These are phyloP conservation scores for Lasiommata megera DNA, from an alignment of 2,888 invertebrate species.

Conservation along the genomic window DNA sequence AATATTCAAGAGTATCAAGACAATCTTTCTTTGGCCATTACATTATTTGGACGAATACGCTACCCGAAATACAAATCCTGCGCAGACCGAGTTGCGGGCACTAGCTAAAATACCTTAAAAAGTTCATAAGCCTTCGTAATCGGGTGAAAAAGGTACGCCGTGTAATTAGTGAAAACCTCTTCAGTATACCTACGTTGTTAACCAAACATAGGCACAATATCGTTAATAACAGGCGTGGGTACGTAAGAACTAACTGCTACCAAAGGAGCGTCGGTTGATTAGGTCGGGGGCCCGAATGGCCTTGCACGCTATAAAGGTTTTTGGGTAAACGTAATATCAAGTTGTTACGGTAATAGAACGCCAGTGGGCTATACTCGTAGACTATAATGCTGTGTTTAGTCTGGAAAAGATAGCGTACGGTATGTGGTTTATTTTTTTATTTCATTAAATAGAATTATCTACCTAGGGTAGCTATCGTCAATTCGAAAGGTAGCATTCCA, in stretches of 20 bases:
- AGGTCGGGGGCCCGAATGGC: slow-evolving; percentile 60
- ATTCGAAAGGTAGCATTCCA: no score
- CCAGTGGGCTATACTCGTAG: slow-evolving; percentile 1
- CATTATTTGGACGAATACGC: no score
- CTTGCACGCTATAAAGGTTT: slow-evolving; percentile 67
- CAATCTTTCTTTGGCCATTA: no score
- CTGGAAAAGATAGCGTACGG: not conserved
- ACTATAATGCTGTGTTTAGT: slow-evolving; percentile 5
- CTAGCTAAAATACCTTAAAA: no score
- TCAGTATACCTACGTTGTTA: slow-evolving; percentile 4
- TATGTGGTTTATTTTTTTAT: not conserved
- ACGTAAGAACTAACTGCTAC: slow-evolving; percentile 38
- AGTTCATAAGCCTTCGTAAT: not conserved
- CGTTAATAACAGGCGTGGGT: slow-evolving; percentile 33
- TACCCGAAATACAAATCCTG: no score
- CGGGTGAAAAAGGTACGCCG: not conserved
- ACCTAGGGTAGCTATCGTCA: no score
- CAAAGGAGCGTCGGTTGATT: slow-evolving; percentile 64
- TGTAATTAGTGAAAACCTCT: not conserved
- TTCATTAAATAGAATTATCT: no score
- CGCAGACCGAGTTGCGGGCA: no score
- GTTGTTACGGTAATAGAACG: slow-evolving; percentile 76
- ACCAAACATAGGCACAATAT: slow-evolving; percentile 31
- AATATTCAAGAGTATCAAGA: no score
- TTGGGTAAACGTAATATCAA: slow-evolving; percentile 76